Evolutionary conservation across 2,797 vertebrate genomes (phyloP).

Genomic region (Molossus alvarezi): DNA sequence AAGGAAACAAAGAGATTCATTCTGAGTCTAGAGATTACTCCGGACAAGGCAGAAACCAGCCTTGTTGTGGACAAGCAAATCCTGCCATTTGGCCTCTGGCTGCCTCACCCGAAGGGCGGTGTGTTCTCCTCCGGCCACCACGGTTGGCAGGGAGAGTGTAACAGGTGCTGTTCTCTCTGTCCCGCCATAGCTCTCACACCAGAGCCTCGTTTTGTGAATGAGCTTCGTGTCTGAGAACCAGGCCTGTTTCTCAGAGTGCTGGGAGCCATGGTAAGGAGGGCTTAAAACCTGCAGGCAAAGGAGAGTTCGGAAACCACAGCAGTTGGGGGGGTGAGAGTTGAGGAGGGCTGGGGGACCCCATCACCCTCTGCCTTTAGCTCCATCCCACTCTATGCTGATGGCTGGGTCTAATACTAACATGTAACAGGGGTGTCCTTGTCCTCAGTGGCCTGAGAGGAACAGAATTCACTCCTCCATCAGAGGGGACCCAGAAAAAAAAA

Average conservation of each 20-base stretch:
- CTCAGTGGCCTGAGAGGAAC: background rate
- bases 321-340: rapidly evolving
- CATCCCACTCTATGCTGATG: background rate
- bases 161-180: background rate
- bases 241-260: slow-evolving; percentile 1
- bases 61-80: slow-evolving; percentile 50
- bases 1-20: background rate
- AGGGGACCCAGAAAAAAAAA: background rate
- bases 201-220: background rate
- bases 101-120: slow-evolving; percentile 54
- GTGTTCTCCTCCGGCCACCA: slow-evolving; percentile 53
- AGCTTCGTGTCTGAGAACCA: background rate
- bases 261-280: background rate
- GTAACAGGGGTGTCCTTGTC: rapidly evolving
- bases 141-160: background rate
- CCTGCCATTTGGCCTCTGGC: slow-evolving; percentile 6
- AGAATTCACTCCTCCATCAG: background rate
- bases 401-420: background rate
- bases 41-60: slow-evolving; percentile 75
- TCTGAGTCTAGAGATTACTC: slow-evolving; percentile 24
- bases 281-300: background rate
- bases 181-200: background rate
- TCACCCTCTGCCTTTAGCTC: background rate
- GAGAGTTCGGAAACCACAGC: background rate
- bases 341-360: background rate